phyloP scores from a whole-genome alignment of 2,113 vertebrate genomes.

The Rhizomys pruinosus region DNA sequence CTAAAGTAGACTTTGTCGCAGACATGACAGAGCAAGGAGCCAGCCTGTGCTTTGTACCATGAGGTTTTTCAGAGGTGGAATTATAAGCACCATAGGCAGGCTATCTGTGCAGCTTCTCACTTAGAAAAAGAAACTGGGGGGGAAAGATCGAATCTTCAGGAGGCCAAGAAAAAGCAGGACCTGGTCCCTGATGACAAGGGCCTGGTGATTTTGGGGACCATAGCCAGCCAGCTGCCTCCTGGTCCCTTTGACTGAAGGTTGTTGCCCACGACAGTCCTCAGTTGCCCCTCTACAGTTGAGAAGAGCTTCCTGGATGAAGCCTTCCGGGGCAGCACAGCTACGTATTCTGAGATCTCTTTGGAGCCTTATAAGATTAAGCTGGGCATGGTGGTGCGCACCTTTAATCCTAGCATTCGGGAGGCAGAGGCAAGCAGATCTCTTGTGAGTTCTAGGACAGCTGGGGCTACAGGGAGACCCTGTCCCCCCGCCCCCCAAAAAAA shows the following conservation, averaged over 20 bases:
- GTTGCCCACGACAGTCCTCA: not conserved
- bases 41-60: too few relatives aligned
- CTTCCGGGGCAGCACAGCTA: not conserved
- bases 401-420: too few relatives aligned
- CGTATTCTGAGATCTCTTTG: not conserved
- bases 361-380: too few relatives aligned
- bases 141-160: not conserved
- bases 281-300: not conserved
- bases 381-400: too few relatives aligned
- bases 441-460: too few relatives aligned
- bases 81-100: not conserved
- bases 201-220: accelerated
- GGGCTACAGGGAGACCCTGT: too few relatives aligned
- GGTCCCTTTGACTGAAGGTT: not conserved
- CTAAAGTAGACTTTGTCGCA: not conserved
- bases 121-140: not conserved
- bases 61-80: not conserved
- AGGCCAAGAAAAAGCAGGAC: not conserved
- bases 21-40: not conserved
- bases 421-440: too few relatives aligned
- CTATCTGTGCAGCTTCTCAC: not conserved
- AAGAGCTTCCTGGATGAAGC: not conserved
- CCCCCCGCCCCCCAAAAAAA: too few relatives aligned
- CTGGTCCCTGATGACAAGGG: not conserved
- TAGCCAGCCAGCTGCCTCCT: accelerated